Percentiles rank a stretch among this genome's conserved stretches.
Evolutionary conservation across 2,888 invertebrate genomes (phyloP).

Genomic region (Scrobipalpa costella): DNA sequence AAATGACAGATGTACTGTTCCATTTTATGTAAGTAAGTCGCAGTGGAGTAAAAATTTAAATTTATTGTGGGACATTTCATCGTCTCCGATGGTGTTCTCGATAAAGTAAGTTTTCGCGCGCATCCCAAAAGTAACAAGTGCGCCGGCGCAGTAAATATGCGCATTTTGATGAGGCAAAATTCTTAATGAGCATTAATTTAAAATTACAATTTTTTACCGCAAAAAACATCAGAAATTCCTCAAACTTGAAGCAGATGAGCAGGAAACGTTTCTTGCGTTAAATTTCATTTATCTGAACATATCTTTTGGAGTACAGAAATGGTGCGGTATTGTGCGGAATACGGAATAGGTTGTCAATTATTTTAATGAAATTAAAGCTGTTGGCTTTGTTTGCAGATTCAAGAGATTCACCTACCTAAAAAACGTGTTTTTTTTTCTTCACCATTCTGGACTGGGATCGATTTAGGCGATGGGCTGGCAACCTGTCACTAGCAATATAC

Average conservation of each 20-base stretch:
- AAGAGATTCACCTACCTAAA: too few relatives aligned
- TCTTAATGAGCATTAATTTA: conserved; percentile 62
- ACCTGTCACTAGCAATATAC: too few relatives aligned
- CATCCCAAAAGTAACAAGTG: conserved; percentile 8
- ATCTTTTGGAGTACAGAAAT: not conserved
- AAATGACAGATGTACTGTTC: too few relatives aligned
- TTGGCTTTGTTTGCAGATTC: not conserved
- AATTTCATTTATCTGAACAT: conserved; percentile 19
- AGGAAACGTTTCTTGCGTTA: conserved; percentile 33
- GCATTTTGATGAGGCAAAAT: conserved; percentile 62
- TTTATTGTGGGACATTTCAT: not conserved
- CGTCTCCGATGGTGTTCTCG: conserved; percentile 9
- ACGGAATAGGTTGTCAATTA: not conserved
- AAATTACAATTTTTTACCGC: conserved; percentile 54
- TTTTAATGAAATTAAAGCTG: not conserved
- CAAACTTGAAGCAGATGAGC: conserved; percentile 36
- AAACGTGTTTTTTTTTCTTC: too few relatives aligned
- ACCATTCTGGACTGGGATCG: too few relatives aligned
- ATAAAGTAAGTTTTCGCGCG: conserved; percentile 16
- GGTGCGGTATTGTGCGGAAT: conserved; percentile 8
- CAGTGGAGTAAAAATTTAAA: too few relatives aligned
- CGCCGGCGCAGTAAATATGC: conserved; percentile 44
- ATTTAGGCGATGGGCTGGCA: too few relatives aligned
- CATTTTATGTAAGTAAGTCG: too few relatives aligned
- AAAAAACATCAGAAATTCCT: conserved; percentile 38